These are phyloP conservation scores for Bucorvus abyssinicus DNA, from an alignment of 2,797 vertebrate species.

Conservation along the genomic window DNA sequence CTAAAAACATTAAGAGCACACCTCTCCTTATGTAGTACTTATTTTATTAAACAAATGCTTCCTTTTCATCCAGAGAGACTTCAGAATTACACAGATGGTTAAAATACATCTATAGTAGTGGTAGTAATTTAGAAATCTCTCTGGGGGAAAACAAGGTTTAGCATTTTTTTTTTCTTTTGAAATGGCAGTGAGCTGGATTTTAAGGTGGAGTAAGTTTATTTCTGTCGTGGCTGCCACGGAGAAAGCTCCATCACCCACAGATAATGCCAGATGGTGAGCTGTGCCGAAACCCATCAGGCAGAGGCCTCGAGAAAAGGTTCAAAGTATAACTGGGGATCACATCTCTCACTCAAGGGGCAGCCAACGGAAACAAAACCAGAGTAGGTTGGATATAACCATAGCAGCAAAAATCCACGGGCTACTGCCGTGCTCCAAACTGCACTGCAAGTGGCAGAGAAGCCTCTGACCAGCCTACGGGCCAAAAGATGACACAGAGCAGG, in stretches of 20 bases:
- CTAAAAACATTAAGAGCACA: not conserved
- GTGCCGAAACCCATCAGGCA: not conserved
- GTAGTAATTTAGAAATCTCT: conserved; percentile 54
- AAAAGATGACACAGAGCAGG: not conserved
- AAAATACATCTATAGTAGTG: conserved; percentile 38
- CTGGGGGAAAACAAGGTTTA: conserved; percentile 35
- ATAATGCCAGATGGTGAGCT: conserved; percentile 40
- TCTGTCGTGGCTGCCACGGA: conserved; percentile 10
- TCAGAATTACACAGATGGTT: conserved; percentile 46
- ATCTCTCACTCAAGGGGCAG: not conserved
- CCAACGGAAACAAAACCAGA: not conserved
- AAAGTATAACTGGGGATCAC: not conserved
- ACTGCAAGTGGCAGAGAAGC: not conserved
- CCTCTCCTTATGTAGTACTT: not conserved
- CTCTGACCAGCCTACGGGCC: not conserved
- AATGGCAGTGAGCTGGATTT: conserved; percentile 39
- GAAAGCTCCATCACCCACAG: conserved; percentile 39
- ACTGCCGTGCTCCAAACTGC: not conserved
- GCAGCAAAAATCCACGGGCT: not conserved
- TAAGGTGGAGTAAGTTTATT: conserved; percentile 59
- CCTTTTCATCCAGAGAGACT: not conserved
- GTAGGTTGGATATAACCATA: not conserved
- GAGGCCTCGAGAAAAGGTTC: conserved; percentile 1
- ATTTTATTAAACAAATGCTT: not conserved
- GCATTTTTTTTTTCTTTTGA: not conserved